Evolutionary conservation across 2,888 invertebrate species (phyloP).

Genomic region (Hofmannophila pseudospretella): DNA sequence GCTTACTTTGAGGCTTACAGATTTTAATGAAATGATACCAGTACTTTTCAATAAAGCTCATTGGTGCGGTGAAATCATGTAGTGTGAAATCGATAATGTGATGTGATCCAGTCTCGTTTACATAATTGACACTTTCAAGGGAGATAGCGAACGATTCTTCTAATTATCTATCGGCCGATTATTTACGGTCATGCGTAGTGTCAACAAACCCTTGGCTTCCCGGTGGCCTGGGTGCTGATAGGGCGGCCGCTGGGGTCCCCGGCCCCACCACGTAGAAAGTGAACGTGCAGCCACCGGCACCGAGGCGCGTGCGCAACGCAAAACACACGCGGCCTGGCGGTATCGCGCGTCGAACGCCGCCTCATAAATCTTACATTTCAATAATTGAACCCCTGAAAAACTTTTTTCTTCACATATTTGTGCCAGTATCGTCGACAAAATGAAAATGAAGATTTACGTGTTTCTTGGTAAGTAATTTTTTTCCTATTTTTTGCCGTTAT

Average conservation of each 20-base stretch:
- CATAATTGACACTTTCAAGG: not conserved
- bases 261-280: constrained; percentile 70
- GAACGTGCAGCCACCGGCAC: constrained; percentile 47
- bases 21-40: no score
- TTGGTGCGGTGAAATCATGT: no score
- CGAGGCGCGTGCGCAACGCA: constrained; percentile 33
- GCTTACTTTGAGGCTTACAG: no score
- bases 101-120: no score
- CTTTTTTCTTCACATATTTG: constrained; percentile 2
- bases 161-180: constrained; percentile 10
- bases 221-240: constrained; percentile 56
- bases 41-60: no score
- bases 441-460: constrained; percentile 55
- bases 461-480: constrained; percentile 55
- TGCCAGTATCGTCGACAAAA: constrained; percentile 5
- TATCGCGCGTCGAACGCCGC: constrained; percentile 61
- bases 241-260: constrained; percentile 53
- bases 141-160: not conserved
- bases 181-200: constrained; percentile 24
- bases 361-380: constrained; percentile 20
- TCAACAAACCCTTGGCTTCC: constrained; percentile 68
- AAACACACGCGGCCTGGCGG: constrained; percentile 64
- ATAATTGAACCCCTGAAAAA: not conserved
- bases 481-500: constrained; percentile 12
- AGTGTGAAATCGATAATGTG: not conserved